These are phyloP conservation scores for Enoplosus armatus DNA, from an alignment of 2,797 vertebrate genomes.

Conservation along the genomic window DNA sequence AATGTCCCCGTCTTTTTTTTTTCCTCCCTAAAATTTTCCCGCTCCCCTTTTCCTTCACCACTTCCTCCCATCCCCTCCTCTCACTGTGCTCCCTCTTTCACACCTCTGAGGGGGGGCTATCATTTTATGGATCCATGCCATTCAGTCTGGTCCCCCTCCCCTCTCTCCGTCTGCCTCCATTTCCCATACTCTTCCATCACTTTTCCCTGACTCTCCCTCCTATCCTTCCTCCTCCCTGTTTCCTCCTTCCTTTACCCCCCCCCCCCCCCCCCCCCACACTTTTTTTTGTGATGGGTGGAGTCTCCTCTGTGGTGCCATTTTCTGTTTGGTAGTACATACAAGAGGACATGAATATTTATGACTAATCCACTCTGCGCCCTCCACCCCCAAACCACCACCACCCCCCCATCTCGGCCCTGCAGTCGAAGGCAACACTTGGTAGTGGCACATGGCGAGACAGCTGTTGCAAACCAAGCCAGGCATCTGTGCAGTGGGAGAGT, in stretches of 20 bases:
- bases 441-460: slow-evolving; percentile 89
- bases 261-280: slow-evolving; percentile 17
- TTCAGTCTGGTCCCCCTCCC: slow-evolving; percentile 61
- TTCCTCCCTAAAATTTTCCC: slow-evolving; percentile 22
- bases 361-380: slow-evolving; percentile 68
- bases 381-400: slow-evolving; percentile 56
- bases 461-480: slow-evolving; percentile 87
- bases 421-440: slow-evolving; percentile 88
- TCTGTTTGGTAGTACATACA: slow-evolving; percentile 83
- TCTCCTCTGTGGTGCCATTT: slow-evolving; percentile 78
- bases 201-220: slow-evolving; percentile 27
- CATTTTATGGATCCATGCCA: slow-evolving; percentile 76
- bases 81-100: slow-evolving; percentile 61
- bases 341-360: slow-evolving; percentile 88
- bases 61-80: slow-evolving; percentile 25
- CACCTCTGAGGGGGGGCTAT: slow-evolving; percentile 63
- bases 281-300: slow-evolving; percentile 74
- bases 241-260: slow-evolving; percentile 40
- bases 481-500: slow-evolving; percentile 86
- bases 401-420: slow-evolving; percentile 58
- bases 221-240: slow-evolving; percentile 39
- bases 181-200: slow-evolving; percentile 54
- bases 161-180: slow-evolving; percentile 52
- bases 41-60: neutral
- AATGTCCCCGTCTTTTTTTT: slow-evolving; percentile 35